phyloP scores from a whole-genome alignment of 2,113 vertebrate genomes.

The Mormoops blainvillei region DNA sequence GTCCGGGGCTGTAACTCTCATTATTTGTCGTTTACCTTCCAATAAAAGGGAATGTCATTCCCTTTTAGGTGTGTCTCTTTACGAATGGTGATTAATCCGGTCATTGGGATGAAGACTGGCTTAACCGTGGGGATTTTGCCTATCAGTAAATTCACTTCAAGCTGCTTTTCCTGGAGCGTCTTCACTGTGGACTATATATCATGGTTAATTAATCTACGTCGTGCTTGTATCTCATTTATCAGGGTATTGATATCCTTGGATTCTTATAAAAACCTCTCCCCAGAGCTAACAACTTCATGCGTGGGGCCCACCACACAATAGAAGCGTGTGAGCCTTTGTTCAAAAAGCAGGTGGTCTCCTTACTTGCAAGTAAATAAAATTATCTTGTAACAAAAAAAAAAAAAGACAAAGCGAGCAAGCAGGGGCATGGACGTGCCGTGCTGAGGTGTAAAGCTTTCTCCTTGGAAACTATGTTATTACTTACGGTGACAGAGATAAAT shows the following conservation, averaged over 20 bases:
- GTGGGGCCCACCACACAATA: neutral
- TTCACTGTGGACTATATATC: accelerated
- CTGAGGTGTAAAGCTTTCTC: neutral
- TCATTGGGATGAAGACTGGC: neutral
- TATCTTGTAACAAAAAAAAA: too few species aligned
- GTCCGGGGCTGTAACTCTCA: accelerated
- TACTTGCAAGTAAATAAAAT: too few species aligned
- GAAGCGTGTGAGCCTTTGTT: neutral
- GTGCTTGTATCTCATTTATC: neutral
- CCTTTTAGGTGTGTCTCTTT: neutral
- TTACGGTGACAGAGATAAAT: neutral
- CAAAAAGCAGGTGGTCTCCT: neutral
- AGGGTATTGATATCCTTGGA: neutral
- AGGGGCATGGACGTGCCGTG: too few species aligned
- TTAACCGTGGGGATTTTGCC: neutral
- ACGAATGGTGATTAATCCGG: too few species aligned
- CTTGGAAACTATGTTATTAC: neutral
- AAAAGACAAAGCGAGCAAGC: neutral
- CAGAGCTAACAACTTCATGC: neutral
- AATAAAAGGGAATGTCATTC: neutral
- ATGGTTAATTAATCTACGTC: too few species aligned
- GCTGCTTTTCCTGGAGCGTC: neutral
- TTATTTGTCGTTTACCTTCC: neutral
- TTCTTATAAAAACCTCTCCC: neutral
- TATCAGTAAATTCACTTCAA: neutral